A percentile compares a stretch with the other conserved stretches of the same genome.
Conservation (phyloP, 2,797 vertebrate species). For the Cynodonichthys magdalenae region DNA sequence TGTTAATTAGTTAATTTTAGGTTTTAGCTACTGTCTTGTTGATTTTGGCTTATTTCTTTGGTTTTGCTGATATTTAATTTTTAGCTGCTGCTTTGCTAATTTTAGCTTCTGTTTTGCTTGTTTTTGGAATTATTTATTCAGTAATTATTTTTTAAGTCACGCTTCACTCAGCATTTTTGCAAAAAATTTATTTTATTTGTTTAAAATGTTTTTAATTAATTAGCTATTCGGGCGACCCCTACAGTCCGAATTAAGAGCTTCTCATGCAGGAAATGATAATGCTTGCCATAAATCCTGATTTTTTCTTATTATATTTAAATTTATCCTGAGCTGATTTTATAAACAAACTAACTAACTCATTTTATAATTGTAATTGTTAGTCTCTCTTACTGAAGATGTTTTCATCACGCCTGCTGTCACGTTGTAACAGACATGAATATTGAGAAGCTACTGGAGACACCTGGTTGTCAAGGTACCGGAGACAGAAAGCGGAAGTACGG, state of each 20-base stretch:
- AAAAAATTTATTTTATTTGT: too few relatives aligned
- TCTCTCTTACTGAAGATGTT: background rate
- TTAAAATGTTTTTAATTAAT: too few relatives aligned
- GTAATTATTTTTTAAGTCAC: too few relatives aligned
- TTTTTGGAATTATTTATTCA: background rate
- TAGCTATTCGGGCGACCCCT: slow-evolving; percentile 6
- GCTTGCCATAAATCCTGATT: background rate
- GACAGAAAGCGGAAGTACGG: background rate
- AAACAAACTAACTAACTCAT: background rate
- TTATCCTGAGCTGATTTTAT: background rate
- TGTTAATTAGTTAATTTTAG: too few relatives aligned
- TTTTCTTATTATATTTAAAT: too few relatives aligned
- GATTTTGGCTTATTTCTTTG: too few relatives aligned
- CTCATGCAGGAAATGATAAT: background rate
- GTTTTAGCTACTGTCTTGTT: too few relatives aligned
- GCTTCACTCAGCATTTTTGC: too few relatives aligned
- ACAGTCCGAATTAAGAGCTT: background rate
- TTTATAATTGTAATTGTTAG: background rate
- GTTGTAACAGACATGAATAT: slow-evolving; percentile 73
- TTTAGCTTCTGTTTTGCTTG: background rate
- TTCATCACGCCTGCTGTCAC: background rate
- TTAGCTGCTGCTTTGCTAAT: too few relatives aligned
- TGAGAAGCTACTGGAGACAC: slow-evolving; percentile 4
- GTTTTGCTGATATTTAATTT: background rate
- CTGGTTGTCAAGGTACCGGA: slow-evolving; percentile 8